phyloP scores from a whole-genome alignment of 2,888 invertebrate species.

The Athalia cordata region DNA sequence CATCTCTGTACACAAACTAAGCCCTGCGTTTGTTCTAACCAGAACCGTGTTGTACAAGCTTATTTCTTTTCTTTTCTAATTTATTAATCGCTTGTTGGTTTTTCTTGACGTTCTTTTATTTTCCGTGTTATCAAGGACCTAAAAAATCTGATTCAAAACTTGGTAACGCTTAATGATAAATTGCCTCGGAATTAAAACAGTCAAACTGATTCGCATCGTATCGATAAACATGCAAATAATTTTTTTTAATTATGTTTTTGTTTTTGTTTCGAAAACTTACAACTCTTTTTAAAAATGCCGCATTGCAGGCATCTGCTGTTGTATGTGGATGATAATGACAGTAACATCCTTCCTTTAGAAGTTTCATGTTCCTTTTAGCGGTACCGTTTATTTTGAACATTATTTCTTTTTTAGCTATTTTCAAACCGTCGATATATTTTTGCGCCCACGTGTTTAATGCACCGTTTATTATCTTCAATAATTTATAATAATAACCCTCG shows the following conservation, averaged over 20 bases:
- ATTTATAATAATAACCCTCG: slow-evolving; percentile 70
- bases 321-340: slow-evolving; percentile 89
- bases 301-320: slow-evolving; percentile 91
- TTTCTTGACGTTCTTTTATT: no score
- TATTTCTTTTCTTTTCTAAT: no score
- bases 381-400: slow-evolving; percentile 71
- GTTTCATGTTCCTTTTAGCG: slow-evolving; percentile 70
- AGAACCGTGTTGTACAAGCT: no score
- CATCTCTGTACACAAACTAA: no score
- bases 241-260: no score
- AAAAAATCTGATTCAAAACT: no score
- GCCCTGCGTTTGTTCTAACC: no score
- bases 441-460: slow-evolving; percentile 68
- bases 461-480: slow-evolving; percentile 66
- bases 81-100: no score
- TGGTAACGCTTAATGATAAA: no score
- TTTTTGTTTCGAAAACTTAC: slow-evolving; percentile 63
- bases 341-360: slow-evolving; percentile 71
- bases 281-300: slow-evolving; percentile 91
- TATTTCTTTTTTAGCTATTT: slow-evolving; percentile 63
- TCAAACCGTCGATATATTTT: slow-evolving; percentile 67
- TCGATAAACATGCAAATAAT: neutral
- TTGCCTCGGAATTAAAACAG: no score
- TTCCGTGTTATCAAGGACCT: no score
- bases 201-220: neutral